Evolutionary conservation across 2,888 invertebrate species (phyloP), one percentile per base, ranked within the genome.

Genomic region (Stenurella melanura): DNA sequence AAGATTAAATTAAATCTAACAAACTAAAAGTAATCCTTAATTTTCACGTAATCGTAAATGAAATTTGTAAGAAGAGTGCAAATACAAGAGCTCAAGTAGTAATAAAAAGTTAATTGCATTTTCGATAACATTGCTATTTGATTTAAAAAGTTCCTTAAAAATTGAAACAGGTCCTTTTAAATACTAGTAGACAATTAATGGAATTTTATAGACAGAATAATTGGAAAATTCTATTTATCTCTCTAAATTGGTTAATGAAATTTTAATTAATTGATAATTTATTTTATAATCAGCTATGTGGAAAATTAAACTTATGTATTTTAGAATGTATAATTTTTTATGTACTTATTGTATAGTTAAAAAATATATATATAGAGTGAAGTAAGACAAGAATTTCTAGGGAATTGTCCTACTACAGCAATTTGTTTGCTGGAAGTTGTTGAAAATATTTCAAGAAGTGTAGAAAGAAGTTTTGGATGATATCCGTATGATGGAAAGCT

Each of bases 161-260:
- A 42, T 42, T 42, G 38, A 63, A 63, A 34, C 34, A 34, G 30
- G 5, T 34, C 17, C 38, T 63, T 38, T 63, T 38, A 63, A 63
- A 17, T 18, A 17, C 10, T 38, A 7, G 0, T 63, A 18, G 34
- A 38, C n/a, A 34, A 30, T 38, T 63, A 15, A 7, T 3, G 12
- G 15, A 42, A 15, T 15, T 42, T 15, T 42, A 42, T 4, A 42
- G 42, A 42, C 12, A 42, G 42, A 15, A 34, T 34, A 42, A 42
- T 42, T 42, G 11, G 9, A 42, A 42, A 42, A 42, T 42, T 2
- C 12, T 42, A 42, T 42, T 42, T 42, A 42, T 42, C 42, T 11
- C 15, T 42, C 2, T 15, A 15, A 42, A 42, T 15, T 42, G 11
- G 12, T 11, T 1, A 42, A 42, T 15, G 42, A 42, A 15, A 42